Evolutionary conservation across 2,888 invertebrate species (phyloP).

Genomic region (Dioctria linearis): DNA sequence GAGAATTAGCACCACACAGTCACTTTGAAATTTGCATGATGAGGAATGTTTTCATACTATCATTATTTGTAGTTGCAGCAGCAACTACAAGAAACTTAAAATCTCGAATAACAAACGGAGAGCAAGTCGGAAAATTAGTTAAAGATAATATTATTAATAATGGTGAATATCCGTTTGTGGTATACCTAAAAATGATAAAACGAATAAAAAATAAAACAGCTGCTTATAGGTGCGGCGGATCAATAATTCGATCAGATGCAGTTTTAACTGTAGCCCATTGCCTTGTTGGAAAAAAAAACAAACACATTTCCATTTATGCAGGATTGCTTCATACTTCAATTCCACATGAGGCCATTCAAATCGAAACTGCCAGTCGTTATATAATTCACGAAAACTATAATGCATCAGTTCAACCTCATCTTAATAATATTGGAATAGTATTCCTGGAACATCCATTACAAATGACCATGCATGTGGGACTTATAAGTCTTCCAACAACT

Average conservation of each 20-base stretch:
- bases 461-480: not conserved
- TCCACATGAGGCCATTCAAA: not conserved
- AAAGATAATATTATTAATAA: not conserved
- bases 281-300: not conserved
- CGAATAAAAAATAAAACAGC: not conserved
- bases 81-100: not conserved
- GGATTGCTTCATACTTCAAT: not conserved
- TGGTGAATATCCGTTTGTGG: not conserved
- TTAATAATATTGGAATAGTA: not conserved
- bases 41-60: too few relatives aligned
- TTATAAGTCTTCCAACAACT: not conserved
- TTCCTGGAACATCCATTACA: not conserved
- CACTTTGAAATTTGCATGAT: too few relatives aligned
- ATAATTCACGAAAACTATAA: not conserved
- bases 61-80: too few relatives aligned
- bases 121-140: not conserved
- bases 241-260: not conserved
- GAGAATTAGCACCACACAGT: too few relatives aligned
- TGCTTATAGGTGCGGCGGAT: not conserved
- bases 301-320: not conserved
- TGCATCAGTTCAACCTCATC: not conserved
- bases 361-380: not conserved
- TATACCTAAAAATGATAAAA: not conserved
- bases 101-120: not conserved
- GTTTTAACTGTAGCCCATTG: conserved; percentile 29